Evolutionary conservation across 2,113 vertebrate species (phyloP), one percentile per base, ranked within the genome.

Genomic region (Arothron firmamentum): DNA sequence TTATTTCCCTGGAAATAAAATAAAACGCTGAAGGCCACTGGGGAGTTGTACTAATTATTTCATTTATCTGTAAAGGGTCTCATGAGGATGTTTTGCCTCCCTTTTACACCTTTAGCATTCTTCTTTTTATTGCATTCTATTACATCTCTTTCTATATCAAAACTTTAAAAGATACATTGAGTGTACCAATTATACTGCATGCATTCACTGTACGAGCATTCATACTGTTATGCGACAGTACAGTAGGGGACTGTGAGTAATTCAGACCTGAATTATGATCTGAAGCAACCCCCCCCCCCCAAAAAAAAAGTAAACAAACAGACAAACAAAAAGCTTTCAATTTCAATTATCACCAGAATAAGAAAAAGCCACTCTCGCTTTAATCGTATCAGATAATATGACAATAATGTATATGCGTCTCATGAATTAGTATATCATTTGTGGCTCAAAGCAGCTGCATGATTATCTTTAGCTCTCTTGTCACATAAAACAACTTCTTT

Each of bases 31-130:
- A 73, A 66, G 65, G 82, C 82, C 89, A 86, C 85, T 62, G 69
- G 88, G 90, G 90, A 90, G 77, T 75, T 82, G 69, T 54, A 67
- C 81, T 91, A 90, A 92, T 90, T 90, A 90, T 91, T 90, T 91
- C 80, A 91, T 90, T 91, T 90, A 90, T 90, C 88, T 85, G 68
- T 88, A 88, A 88, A 87, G 87, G 84, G 82, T 69, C 88, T 88
- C 81, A 31, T 81, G 85, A 85, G 88, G 82, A 87, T 82, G 67
- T 71, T 83, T 78, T 69, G 60, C 70, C 59, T 59, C 62, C 54
- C 59, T 70, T 69, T 73, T 52, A 76, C 67, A 76, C 75, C 78
- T 84, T 80, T 67, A 84, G 66, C 59, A 61, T 47, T 77, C 20
- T 56, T 61, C 38, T 49, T 23, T 14, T 77, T 73, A 64, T 77